A percentile compares a stretch with the other conserved stretches of the same genome.
Evolutionary conservation across 1,140 invertebrate species (phyloP).

Genomic region (Drosophila sucinea): DNA sequence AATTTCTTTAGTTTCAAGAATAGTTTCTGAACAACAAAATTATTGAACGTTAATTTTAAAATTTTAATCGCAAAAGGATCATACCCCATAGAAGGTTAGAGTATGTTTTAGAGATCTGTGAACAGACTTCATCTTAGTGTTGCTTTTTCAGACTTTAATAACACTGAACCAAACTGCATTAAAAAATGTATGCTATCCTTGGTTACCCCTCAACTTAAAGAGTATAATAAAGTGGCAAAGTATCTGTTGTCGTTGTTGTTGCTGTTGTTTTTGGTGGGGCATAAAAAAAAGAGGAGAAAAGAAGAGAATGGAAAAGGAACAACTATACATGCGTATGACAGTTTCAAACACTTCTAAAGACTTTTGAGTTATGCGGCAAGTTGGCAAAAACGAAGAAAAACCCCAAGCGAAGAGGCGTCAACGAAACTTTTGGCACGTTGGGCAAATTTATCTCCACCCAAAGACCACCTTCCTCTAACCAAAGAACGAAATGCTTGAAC

Average conservation of each 20-base stretch:
- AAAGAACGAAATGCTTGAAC: conserved; percentile 10
- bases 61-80: too few relatives aligned
- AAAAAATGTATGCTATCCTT: not conserved
- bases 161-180: too few relatives aligned
- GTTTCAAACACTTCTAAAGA: conserved; percentile 71
- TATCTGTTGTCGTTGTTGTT: conserved; percentile 41
- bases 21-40: too few relatives aligned
- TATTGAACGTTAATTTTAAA: too few relatives aligned
- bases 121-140: too few relatives aligned
- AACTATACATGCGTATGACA: conserved; percentile 65
- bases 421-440: conserved; percentile 7
- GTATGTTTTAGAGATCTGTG: too few relatives aligned
- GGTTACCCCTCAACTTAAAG: not conserved
- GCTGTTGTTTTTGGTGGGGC: conserved; percentile 2
- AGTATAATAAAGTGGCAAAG: conserved; percentile 56
- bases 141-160: too few relatives aligned
- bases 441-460: not conserved
- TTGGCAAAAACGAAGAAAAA: conserved; percentile 12
- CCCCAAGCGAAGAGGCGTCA: conserved; percentile 32
- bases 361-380: conserved; percentile 60
- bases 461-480: conserved; percentile 1
- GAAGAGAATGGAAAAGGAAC: conserved; percentile 4
- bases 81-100: too few relatives aligned
- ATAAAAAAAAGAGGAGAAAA: not conserved
- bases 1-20: too few relatives aligned